Percentiles rank a stretch among this genome's conserved stretches.
These are phyloP conservation scores for Orcinus orca DNA, from an alignment of 2,113 vertebrate genomes.

Conservation along the genomic window DNA sequence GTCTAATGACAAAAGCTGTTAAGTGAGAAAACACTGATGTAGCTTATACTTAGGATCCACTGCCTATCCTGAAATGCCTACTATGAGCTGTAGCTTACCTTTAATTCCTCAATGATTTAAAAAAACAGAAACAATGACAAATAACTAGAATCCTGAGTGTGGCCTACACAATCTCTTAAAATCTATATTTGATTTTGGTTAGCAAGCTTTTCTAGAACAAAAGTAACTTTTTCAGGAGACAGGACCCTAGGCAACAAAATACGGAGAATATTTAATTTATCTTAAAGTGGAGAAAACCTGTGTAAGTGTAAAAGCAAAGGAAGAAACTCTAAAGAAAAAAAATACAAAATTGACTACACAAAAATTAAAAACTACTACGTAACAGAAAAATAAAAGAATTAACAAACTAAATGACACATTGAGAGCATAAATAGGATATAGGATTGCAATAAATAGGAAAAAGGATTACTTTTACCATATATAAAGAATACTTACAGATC, in stretches of 20 bases:
- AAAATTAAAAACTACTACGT: neutral
- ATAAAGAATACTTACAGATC: neutral
- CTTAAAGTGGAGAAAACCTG: neutral
- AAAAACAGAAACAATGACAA: neutral
- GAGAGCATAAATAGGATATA: neutral
- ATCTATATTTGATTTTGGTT: neutral
- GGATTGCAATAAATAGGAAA: neutral
- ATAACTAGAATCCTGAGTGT: neutral
- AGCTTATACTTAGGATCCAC: neutral
- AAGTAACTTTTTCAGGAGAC: neutral
- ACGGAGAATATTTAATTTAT: neutral
- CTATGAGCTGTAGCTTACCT: neutral
- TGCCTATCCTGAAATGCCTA: neutral
- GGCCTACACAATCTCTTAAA: neutral
- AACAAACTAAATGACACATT: neutral
- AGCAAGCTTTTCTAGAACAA: conserved; percentile 2
- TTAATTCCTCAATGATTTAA: neutral
- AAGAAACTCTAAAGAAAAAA: neutral
- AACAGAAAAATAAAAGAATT: neutral
- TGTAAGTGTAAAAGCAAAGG: neutral
- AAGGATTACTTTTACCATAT: neutral
- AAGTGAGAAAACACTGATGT: neutral
- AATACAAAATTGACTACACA: neutral
- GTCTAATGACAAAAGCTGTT: neutral
- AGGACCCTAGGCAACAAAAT: neutral